Percentiles rank a stretch among this genome's conserved stretches.
Evolutionary conservation across 2,888 invertebrate genomes (phyloP).

Genomic region (Epinotia bilunana): DNA sequence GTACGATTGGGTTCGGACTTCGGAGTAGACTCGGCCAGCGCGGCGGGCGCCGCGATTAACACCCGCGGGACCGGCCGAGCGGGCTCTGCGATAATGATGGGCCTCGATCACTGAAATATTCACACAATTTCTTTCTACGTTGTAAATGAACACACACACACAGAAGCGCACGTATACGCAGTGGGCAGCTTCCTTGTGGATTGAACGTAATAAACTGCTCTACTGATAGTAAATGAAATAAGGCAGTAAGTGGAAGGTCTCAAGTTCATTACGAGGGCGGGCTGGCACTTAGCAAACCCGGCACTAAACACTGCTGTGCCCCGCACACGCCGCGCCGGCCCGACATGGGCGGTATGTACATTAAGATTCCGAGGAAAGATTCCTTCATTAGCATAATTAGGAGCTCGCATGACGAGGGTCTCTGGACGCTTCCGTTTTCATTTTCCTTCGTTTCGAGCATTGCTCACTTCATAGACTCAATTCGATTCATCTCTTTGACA

Average conservation of each 20-base stretch:
- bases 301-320: neutral
- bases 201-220: neutral
- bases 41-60: no score
- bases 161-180: no score
- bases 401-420: slow-evolving; percentile 37
- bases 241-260: neutral
- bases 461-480: slow-evolving; percentile 2
- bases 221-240: neutral
- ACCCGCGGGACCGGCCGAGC: no score
- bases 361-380: slow-evolving; percentile 23
- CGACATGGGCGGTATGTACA: slow-evolving; percentile 2
- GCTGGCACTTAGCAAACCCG: neutral
- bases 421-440: slow-evolving; percentile 23
- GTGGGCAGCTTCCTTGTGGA: no score
- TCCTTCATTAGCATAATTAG: slow-evolving; percentile 26
- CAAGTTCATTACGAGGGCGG: neutral
- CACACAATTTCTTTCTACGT: no score
- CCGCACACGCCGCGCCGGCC: neutral
- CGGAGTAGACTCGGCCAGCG: no score
- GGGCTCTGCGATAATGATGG: no score
- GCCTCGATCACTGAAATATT: no score
- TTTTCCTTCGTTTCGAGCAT: slow-evolving; percentile 17
- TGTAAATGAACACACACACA: no score
- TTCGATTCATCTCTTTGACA: neutral
- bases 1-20: no score